phyloP scores from a whole-genome alignment of 92 coral and sea anemone genomes.

The Heliopora coerulea region DNA sequence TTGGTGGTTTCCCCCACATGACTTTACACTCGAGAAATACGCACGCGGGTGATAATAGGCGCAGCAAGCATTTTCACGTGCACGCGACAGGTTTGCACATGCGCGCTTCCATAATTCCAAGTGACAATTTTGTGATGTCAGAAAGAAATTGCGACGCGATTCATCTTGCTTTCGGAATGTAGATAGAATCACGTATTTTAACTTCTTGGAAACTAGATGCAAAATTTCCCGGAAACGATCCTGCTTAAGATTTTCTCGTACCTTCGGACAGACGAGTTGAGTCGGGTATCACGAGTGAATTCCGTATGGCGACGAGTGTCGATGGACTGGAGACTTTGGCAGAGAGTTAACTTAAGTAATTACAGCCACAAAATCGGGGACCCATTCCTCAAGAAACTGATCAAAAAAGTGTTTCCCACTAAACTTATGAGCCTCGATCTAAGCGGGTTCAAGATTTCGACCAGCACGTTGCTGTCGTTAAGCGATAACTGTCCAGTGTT shows the following conservation, averaged over 20 bases:
- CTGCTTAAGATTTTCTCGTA: slow-evolving; percentile 71
- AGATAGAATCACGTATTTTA: no score
- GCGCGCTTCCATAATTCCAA: no score
- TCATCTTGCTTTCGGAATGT: no score
- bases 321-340: slow-evolving; percentile 84
- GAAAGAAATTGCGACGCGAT: no score
- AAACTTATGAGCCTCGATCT: slow-evolving; percentile 63
- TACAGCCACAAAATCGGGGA: slow-evolving; percentile 67
- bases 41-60: no score
- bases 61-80: no score
- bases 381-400: slow-evolving; percentile 62
- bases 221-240: slow-evolving; percentile 75
- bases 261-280: slow-evolving; percentile 54
- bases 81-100: no score
- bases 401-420: slow-evolving; percentile 69
- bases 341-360: slow-evolving; percentile 63
- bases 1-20: no score
- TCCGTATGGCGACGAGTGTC: slow-evolving; percentile 73
- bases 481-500: slow-evolving; percentile 66
- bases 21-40: no score
- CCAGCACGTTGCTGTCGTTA: slow-evolving; percentile 66
- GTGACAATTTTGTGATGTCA: no score
- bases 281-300: slow-evolving; percentile 71
- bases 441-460: slow-evolving; percentile 69
- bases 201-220: slow-evolving; percentile 7